Evolutionary conservation across 2,888 invertebrate genomes (phyloP), one percentile per base, ranked within the genome.

Genomic region (Plemyria rubiginata): DNA sequence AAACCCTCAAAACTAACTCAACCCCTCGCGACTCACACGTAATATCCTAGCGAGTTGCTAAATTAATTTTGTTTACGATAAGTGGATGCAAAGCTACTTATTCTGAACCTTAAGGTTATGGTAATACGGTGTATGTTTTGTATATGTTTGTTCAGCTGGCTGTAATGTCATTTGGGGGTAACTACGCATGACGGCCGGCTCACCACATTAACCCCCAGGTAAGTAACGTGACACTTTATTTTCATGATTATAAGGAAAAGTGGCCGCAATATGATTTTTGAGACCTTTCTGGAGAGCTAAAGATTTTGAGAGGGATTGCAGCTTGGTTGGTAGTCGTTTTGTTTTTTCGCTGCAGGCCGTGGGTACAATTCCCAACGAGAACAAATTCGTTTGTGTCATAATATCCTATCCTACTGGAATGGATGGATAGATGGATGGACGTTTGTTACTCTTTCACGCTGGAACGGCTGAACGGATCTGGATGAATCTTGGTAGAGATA

Each of bases 181-280:
- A 70, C 62, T 65, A 68, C 54, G 65, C 68, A 60, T 71, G 66
- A 65, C 66, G 65, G 60, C 52, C 55, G 61, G 56, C 64, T 68
- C 68, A 68, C 66, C 70, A 70, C 68, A 70, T 71, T 71, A 68
- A 68, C 63, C 66, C 22, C 54, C 70, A 69, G 70, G 69, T 69
- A 69, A 65, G 67, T 71, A 65, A 71, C 63, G 54, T 62, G 68
- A 68, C 65, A 70, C 65, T 70, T 67, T 68, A 67, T 70, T 71
- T 66, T 68, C 60, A 66, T 62, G 69, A 71, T 54, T 67, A 55
- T 69, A 65, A 61, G 64, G 62, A 52, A 68, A 67, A 69, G 63
- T 67, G 52, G 62, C 55, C 56, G 56, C 55, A 55, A 60, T 60
- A 70, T 68, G 54, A 67, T 67, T 66, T 63, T 66, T 50, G 36